Evolutionary conservation across 2,113 vertebrate genomes (phyloP), one percentile per base, ranked within the genome.

Genomic region (Peucedramus taeniatus): DNA sequence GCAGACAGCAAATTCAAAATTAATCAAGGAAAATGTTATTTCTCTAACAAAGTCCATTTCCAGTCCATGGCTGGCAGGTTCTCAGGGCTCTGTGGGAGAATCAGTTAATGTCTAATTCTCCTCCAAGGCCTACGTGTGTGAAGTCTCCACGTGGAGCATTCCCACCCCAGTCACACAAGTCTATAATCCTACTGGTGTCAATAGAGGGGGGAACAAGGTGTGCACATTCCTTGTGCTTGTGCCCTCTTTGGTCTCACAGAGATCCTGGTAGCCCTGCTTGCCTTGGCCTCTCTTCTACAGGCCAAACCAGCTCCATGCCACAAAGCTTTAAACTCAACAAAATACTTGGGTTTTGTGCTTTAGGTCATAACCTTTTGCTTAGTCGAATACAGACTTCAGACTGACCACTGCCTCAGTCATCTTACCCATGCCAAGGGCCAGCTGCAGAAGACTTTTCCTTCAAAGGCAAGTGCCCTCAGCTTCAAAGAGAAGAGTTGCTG

Each of bases 51-150:
- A 83, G 28, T 27, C 24, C 37, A 28, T 51, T 86, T n/a, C 8
- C n/a, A 53, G 31, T 40, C 31, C 8, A 13, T 13, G 64, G 7
- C 57, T 74, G 37, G 17, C 37, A 77, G 35, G 26, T 83, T 65
- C 45, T 56, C 22, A 72, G 63, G 9, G n/a, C 22, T 53, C n/a
- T 61, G 17, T 47, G 22, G 56, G 63, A 88, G 35, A 26, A 76
- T 45, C 60, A 80, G 20, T 13, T 51, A 50, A 61, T 50, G 13
- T 8, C 26, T 39, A 23, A 15, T 26, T 77, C 20, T 88, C 4
- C 27, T 87, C 60, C 49, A 85, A 64, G 9, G 6, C 13, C 28
- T 21, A 3, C 0, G 0, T 35, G 26, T 66, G 14, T 76, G 61
- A 83, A 72, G 26, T 24, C 57, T 76, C 23, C 69, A 47, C 5